Base-by-base conservation (phyloP, 2,888 invertebrate species). In the Lomographa bimaculata region DNA sequence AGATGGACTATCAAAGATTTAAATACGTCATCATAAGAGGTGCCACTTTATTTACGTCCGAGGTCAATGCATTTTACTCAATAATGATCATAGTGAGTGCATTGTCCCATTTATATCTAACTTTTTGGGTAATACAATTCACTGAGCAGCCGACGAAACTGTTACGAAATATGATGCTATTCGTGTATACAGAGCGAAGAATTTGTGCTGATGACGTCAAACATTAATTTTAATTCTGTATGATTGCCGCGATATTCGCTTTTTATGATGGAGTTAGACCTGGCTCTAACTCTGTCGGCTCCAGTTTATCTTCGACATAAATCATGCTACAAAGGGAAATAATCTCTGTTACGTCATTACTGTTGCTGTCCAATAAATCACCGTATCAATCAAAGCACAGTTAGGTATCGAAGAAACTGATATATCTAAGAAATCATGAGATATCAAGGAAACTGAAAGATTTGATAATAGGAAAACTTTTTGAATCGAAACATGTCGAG, bases 171-270 rank as follows among this genome's bases (percentile, higher is more conserved):
- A 33, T 30, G 17, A 28, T 40, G 42, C 44, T 45, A 50, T 53
- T 47, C 45, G 36, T 42, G 52, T 48, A 38, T 32, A 30, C 21
- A n/a, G 35, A 19, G 33, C 36, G 33, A 38, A 39, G 46, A 41
- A 46, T 44, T 48, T 48, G 41, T 38, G 44, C 41, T 41, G 20
- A 33, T 50, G 54, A 54, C 48, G 54, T 50, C 48, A 54, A 50
- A 49, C 48, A 50, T 46, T 46, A 48, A 46, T 47, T 50, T 54
- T 48, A 54, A 48, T 50, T 44, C 40, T 30, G 32, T 45, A 21
- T 36, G 44, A 49, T 46, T 42, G 32, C 43, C 27, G 27, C 27
- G 19, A 38, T 50, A 46, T 48, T 48, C 40, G 34, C 29, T 50
- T 54, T 50, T 49, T 45, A 45, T 42, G 28, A 38, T 44, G 9